phyloP scores from a whole-genome alignment of 1,140 invertebrate genomes.

The Ptiloglossa arizonensis region DNA sequence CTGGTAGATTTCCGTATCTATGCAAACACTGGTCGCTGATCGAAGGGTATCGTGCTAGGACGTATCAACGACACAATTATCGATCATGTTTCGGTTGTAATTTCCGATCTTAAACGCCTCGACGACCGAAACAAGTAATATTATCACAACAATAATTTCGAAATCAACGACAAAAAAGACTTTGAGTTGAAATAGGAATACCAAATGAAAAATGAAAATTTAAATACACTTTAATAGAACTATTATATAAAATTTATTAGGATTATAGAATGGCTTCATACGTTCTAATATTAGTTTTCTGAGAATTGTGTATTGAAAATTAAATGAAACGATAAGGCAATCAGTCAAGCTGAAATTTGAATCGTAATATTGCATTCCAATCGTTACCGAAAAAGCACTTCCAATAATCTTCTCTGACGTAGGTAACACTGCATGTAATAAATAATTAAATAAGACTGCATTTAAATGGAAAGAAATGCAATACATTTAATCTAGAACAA shows the following conservation, averaged over 20 bases:
- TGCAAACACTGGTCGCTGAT: slow-evolving; percentile 43
- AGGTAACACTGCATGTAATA: too few species aligned
- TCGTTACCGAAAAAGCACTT: background rate
- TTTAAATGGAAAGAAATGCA: too few species aligned
- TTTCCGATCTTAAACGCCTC: background rate
- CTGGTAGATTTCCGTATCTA: slow-evolving; percentile 34
- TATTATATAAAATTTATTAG: too few species aligned
- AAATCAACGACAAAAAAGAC: background rate
- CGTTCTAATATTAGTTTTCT: too few species aligned
- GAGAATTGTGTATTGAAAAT: too few species aligned
- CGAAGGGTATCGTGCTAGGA: slow-evolving; percentile 22
- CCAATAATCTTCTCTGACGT: background rate
- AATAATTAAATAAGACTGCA: too few species aligned
- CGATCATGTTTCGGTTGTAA: slow-evolving; percentile 22
- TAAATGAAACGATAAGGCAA: too few species aligned
- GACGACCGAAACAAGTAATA: background rate
- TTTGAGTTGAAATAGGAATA: too few species aligned
- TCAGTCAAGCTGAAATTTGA: background rate
- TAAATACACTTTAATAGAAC: too few species aligned
- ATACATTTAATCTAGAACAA: too few species aligned
- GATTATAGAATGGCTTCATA: too few species aligned
- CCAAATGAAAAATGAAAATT: too few species aligned
- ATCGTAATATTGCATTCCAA: background rate
- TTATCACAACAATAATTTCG: slow-evolving; percentile 3
- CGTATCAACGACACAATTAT: slow-evolving; percentile 37